These are phyloP conservation scores for Dascyllus trimaculatus DNA, from an alignment of 2,113 vertebrate species.

Conservation along the genomic window DNA sequence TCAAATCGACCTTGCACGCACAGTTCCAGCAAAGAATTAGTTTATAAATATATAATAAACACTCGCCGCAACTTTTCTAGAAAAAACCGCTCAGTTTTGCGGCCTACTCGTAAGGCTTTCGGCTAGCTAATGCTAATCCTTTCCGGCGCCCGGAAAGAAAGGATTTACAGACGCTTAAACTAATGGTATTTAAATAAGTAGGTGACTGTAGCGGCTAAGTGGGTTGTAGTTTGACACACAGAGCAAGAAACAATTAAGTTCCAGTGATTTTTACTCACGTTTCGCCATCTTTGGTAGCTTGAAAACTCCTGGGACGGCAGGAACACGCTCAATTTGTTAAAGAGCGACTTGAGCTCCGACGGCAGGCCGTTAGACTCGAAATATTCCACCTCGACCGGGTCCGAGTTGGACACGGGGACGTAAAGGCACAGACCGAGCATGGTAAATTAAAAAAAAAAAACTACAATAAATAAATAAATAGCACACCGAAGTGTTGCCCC, in stretches of 20 bases:
- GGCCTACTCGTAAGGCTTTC: constrained; percentile 72
- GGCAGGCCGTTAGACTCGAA: constrained; percentile 95
- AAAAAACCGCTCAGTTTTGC: constrained; percentile 27
- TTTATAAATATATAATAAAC: neutral
- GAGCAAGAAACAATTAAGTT: rapidly evolving
- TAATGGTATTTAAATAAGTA: neutral
- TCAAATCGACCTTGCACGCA: too few relatives aligned
- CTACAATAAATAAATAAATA: constrained; percentile 82
- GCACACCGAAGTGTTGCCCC: rapidly evolving
- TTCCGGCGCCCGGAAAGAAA: constrained; percentile 15
- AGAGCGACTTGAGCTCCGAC: constrained; percentile 91
- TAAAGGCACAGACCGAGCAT: constrained; percentile 96
- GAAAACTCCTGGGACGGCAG: constrained; percentile 94
- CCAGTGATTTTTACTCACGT: constrained; percentile 73
- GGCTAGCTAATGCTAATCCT: neutral
- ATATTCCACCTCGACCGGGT: constrained; percentile 91
- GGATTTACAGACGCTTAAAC: neutral
- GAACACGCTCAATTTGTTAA: constrained; percentile 91
- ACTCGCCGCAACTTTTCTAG: neutral
- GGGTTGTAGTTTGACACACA: neutral
- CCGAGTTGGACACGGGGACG: constrained; percentile 86
- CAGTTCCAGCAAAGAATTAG: neutral
- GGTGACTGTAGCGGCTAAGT: neutral
- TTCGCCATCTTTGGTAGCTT: constrained; percentile 92
- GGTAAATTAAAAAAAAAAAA: neutral